Base-by-base conservation (phyloP, 2,888 invertebrate genomes). In the Drosophila buzzatii region DNA sequence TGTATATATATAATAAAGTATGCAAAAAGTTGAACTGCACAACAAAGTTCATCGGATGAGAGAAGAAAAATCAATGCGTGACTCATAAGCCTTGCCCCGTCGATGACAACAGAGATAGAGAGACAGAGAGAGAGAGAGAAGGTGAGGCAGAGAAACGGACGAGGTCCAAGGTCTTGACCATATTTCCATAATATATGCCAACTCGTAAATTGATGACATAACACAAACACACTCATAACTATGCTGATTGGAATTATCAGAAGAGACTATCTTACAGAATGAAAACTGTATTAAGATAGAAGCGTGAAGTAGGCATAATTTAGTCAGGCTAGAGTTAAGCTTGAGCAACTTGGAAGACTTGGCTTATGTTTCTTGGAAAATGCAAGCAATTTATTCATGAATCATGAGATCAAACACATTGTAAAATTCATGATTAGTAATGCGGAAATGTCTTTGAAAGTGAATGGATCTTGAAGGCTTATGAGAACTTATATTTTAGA, bases 131-230 rank as follows among this genome's bases (percentile, higher is more conserved):
- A 44, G 44, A 1, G 14, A 16, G 6, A 10, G 44, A 12, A 23
- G 56, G 47, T 6, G 6, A 5, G 20, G 2, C 20, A 6, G 31
- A n/a, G 64, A 47, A 56, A 49, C 23, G 52, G 47, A 31, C 42
- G 39, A 42, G 14, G n/a, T 44, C 12, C 70, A 79, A 80, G 79
- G 81, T 75, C 71, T 78, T 63, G 52, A 65, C 65, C 67, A 68
- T 64, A 64, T 76, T 71, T 39, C 20, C 57, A 79, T 67, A 73
- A 61, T 58, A 59, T 58, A 63, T 58, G 44, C 39, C 57, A 59
- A 56, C 65, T 70, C 63, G 56, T 52, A 49, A 49, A 52, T 56
- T 63, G 73, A 79, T 79, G 79, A 80, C 70, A 76, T 76, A 66
- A 73, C 56, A 49, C 18, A 33, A 63, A 45, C 45, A 39, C 47